Conservation (phyloP, 2,113 vertebrate species). For the Sceloporus undulatus region DNA sequence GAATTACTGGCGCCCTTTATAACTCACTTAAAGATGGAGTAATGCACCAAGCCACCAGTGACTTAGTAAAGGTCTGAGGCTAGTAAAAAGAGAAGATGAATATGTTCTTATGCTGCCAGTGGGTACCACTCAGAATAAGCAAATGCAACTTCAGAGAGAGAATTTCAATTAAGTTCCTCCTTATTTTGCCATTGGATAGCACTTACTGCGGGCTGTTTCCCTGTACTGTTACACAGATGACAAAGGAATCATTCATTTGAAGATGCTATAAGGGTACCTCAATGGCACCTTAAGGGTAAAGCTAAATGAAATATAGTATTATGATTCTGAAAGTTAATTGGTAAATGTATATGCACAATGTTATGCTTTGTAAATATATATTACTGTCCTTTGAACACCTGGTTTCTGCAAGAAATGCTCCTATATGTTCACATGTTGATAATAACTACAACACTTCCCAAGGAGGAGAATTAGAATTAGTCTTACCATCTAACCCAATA, state of each 20-base stretch:
- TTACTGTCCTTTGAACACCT: background rate
- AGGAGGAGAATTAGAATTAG: too few species aligned
- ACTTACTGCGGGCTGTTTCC: background rate
- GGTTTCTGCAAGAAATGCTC: background rate
- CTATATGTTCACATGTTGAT: too few species aligned
- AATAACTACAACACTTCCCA: too few species aligned
- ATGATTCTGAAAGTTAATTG: background rate
- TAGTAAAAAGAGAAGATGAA: conserved; percentile 40
- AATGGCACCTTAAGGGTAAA: background rate
- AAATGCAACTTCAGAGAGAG: conserved; percentile 48
- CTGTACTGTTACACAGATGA: background rate
- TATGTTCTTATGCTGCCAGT: conserved; percentile 23
- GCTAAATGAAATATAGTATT: background rate
- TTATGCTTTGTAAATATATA: background rate
- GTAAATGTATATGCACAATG: background rate
- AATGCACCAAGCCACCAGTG: conserved; percentile 9
- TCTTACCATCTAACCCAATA: too few species aligned
- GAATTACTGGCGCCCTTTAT: conserved; percentile 54
- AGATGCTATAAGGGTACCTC: background rate
- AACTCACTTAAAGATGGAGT: conserved; percentile 47
- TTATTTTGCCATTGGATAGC: conserved; percentile 38
- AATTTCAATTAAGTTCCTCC: conserved; percentile 47
- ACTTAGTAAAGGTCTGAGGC: conserved; percentile 33
- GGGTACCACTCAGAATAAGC: conserved; percentile 42
- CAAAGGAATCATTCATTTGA: background rate